Conservation (phyloP, 2,888 invertebrate genomes). For the Rhogogaster chlorosoma region DNA sequence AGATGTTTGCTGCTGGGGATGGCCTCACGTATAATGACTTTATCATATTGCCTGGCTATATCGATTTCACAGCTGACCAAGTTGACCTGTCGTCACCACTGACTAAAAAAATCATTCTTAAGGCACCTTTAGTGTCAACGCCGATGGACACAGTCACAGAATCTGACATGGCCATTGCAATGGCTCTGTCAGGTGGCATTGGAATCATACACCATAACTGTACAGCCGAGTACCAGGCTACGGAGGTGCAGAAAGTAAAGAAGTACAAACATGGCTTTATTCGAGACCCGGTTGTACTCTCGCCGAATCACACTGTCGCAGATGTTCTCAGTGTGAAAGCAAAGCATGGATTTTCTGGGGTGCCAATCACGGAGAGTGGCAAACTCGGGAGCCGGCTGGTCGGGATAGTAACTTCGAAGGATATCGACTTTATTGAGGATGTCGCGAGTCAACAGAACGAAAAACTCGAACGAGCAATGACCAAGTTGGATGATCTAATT, state of each 20-base stretch:
- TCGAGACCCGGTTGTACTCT: conserved; percentile 96
- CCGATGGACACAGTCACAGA: conserved; percentile 99
- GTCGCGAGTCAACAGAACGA: conserved; percentile 82
- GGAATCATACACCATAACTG: conserved; percentile 99
- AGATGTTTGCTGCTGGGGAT: conserved; percentile 91
- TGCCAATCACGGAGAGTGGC: conserved; percentile 97
- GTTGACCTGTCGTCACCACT: conserved; percentile 95
- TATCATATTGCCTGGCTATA: conserved; percentile 97
- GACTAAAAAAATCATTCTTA: conserved; percentile 92
- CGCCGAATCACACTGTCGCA: conserved; percentile 90
- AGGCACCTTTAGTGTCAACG: conserved; percentile 97
- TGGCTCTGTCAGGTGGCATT: conserved; percentile 98
- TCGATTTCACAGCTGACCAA: conserved; percentile 95
- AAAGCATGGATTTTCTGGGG: conserved; percentile 96
- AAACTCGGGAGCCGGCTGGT: conserved; percentile 95
- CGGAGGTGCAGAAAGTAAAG: conserved; percentile 97
- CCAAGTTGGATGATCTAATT: conserved; percentile 90
- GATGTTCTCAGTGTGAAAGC: conserved; percentile 95
- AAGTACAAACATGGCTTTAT: conserved; percentile 99
- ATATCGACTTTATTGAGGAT: conserved; percentile 94
- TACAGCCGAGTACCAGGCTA: conserved; percentile 95
- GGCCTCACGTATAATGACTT: conserved; percentile 98
- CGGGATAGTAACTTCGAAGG: conserved; percentile 98
- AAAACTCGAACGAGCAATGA: conserved; percentile 90
- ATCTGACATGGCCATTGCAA: conserved; percentile 99